Percentiles rank a stretch among this genome's conserved stretches.
phyloP scores from a whole-genome alignment of 2,797 vertebrate genomes.

The Cryptoprocta ferox region DNA sequence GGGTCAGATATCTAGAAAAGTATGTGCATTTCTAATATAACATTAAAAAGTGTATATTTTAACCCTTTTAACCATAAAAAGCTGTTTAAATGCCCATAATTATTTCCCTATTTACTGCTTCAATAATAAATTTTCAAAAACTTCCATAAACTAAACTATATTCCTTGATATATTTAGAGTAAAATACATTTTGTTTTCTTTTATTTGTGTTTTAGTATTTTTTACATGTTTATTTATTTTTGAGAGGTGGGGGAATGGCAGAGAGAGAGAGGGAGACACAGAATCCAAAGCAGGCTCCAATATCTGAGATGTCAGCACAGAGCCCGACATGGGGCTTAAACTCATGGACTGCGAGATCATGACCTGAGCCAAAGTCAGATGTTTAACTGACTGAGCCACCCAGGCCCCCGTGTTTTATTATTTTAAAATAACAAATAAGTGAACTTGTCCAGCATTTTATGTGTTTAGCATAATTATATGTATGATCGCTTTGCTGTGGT shows the following conservation, averaged over 20 bases:
- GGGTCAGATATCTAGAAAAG: background rate
- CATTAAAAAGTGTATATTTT: background rate
- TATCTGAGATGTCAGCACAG: no score
- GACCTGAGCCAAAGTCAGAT: no score
- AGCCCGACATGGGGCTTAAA: no score
- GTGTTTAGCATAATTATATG: background rate
- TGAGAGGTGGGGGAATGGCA: no score
- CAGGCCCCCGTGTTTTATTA: background rate
- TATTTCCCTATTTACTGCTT: background rate
- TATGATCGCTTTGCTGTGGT: background rate
- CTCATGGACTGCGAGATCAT: no score
- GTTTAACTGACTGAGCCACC: no score
- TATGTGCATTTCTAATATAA: background rate
- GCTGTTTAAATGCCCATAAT: background rate
- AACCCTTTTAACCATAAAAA: background rate
- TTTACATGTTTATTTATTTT: no score
- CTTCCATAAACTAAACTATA: background rate
- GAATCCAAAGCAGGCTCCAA: no score
- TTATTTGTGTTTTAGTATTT: background rate
- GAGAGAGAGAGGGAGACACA: no score
- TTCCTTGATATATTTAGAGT: background rate
- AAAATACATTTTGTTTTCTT: background rate
- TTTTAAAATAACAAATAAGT: background rate
- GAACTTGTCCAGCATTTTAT: background rate
- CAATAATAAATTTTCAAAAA: background rate